phyloP scores from a whole-genome alignment of 2,888 invertebrate species.

The Thymelicus lineola region DNA sequence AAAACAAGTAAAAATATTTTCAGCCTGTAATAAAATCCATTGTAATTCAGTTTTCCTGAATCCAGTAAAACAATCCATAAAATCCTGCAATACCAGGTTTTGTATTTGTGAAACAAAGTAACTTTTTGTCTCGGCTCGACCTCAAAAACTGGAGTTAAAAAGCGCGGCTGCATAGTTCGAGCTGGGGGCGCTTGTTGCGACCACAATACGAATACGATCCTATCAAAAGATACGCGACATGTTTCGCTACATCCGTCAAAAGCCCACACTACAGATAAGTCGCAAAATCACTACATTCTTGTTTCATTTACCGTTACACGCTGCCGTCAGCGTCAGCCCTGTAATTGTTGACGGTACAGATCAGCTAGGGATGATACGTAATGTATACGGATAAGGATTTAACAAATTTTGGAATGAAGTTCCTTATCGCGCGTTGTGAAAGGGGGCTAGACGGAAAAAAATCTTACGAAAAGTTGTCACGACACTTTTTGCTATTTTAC shows the following conservation, averaged over 20 bases:
- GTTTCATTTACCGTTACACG: conserved; percentile 37
- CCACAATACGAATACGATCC: conserved; percentile 35
- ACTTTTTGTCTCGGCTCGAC: neutral
- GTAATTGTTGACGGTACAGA: conserved; percentile 69
- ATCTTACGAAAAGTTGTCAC: too few relatives aligned
- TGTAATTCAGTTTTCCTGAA: neutral
- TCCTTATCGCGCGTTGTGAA: too few relatives aligned
- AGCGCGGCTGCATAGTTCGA: conserved; percentile 24
- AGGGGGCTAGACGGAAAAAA: too few relatives aligned
- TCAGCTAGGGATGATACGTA: conserved; percentile 46
- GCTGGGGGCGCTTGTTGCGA: conserved; percentile 26
- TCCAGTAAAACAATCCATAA: neutral
- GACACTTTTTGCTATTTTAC: too few relatives aligned
- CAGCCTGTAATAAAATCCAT: neutral
- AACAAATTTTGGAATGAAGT: neutral
- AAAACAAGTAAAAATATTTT: too few relatives aligned
- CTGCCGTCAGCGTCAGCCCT: conserved; percentile 47
- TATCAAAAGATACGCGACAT: conserved; percentile 33
- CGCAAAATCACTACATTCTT: conserved; percentile 36
- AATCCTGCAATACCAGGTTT: neutral
- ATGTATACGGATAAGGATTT: neutral
- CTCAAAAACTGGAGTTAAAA: conserved; percentile 22
- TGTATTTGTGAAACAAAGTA: neutral
- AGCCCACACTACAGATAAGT: conserved; percentile 35
- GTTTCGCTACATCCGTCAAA: conserved; percentile 26